Base-by-base conservation (phyloP, 2,113 vertebrate genomes). In the Psittacula cyanocephala region DNA sequence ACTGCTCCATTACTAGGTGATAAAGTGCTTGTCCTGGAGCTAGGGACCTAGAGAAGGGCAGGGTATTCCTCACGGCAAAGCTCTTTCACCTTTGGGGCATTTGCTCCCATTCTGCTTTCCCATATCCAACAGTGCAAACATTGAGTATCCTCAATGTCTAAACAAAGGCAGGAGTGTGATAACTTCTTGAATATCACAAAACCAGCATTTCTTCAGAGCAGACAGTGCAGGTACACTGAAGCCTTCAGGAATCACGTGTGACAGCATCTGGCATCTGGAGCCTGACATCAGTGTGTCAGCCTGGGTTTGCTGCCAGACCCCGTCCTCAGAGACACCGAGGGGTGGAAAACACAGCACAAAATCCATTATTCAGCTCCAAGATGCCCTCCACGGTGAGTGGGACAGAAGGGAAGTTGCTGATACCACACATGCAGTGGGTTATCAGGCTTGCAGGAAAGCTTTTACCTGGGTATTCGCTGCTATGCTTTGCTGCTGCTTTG, bases 21-120 rank as follows among this genome's bases (percentile, higher is more conserved):
- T 37, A 46, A 49, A 88, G 15, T n/a, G 60, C 24, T 18, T 75
- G 71, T 59, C 88, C 81, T 46, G 75, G 57, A 89, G 93, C 87
- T 47, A 20, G 9, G 18, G 53, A 43, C 28, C 41, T 13, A 25
- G 71, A 63, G 63, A 82, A 83, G 23, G 23, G 49, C 78, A 80
- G 87, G 53, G 19, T 81, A 23, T 23, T 68, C 35, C 72, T 62
- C 1, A 0, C 6, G 20, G 28, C 39, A 72, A 72, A 52, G 33
- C 11, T 69, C 18, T 16, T 43, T 64, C 29, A 35, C 27, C 57
- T 83, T 41, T 52, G 59, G 35, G 37, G 24, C 35, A 37, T 60
- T 49, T 69, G 62, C 41, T 77, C n/a, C 67, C n/a, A 28, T 91
- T 77, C 53, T 88, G 64, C 82, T 80, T 24, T 83, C 8, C 13